These are phyloP conservation scores for Zaprionus ghesquierei DNA, from an alignment of 1,140 invertebrate species.

Conservation along the genomic window DNA sequence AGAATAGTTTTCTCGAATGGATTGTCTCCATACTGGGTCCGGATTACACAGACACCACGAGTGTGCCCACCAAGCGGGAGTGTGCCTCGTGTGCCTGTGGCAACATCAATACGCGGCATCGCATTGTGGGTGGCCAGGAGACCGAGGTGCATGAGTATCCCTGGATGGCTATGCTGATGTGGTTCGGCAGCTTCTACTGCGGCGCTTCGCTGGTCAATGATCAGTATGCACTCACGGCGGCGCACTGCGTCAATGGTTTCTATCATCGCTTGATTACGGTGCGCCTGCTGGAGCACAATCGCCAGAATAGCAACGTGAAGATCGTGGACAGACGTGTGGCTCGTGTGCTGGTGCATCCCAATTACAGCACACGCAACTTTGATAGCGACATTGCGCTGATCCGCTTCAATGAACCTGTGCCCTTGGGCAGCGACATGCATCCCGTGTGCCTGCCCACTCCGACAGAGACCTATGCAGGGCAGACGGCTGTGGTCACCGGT, in stretches of 20 bases:
- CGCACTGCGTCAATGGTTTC: conserved; percentile 89
- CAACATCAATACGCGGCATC: conserved; percentile 84
- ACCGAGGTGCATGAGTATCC: conserved; percentile 87
- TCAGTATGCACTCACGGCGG: conserved; percentile 85
- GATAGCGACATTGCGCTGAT: conserved; percentile 92
- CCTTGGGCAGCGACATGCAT: conserved; percentile 85
- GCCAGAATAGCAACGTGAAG: conserved; percentile 82
- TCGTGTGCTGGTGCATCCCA: conserved; percentile 56
- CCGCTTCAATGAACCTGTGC: conserved; percentile 84
- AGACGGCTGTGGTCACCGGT: conserved; percentile 85
- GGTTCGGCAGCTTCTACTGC: conserved; percentile 87
- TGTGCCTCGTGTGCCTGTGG: conserved; percentile 84
- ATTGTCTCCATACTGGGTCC: conserved; percentile 61
- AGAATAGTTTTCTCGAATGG: conserved; percentile 69
- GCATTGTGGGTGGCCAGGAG: conserved; percentile 88
- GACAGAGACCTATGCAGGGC: conserved; percentile 84
- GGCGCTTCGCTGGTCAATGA: conserved; percentile 87
- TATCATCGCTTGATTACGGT: conserved; percentile 88
- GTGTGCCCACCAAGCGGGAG: conserved; percentile 46
- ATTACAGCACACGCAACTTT: conserved; percentile 84
- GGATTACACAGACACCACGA: conserved; percentile 44
- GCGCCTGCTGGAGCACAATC: conserved; percentile 89
- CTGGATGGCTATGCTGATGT: conserved; percentile 87
- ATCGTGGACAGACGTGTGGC: conserved; percentile 82
- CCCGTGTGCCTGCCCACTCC: conserved; percentile 89